Evolutionary conservation across 2,888 invertebrate species (phyloP).

Genomic region (Andrena dorsata): DNA sequence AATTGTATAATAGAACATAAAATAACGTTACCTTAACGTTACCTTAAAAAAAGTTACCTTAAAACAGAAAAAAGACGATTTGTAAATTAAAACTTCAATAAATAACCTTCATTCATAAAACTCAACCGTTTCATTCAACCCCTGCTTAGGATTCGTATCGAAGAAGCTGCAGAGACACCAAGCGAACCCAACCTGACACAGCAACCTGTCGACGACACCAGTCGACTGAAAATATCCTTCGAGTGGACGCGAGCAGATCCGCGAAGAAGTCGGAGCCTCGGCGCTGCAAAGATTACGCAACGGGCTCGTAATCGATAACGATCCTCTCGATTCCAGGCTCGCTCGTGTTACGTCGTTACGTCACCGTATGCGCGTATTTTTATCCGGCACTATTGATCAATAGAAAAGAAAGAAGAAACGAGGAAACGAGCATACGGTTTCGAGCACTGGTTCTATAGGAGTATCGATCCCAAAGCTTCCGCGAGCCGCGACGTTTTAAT

Average conservation of each 20-base stretch:
- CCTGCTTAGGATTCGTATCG: neutral
- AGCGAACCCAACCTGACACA: neutral
- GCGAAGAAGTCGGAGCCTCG: neutral
- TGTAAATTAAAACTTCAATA: too few species aligned
- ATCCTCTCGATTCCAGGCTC: conserved; percentile 46
- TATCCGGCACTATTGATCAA: conserved; percentile 30
- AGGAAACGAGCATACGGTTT: neutral
- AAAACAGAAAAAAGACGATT: too few species aligned
- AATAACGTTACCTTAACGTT: too few species aligned
- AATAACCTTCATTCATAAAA: too few species aligned
- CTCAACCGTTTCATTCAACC: too few species aligned
- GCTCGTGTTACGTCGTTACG: conserved; percentile 49
- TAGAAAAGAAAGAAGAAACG: conserved; percentile 1
- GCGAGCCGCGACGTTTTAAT: conserved; percentile 57
- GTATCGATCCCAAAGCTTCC: conserved; percentile 49
- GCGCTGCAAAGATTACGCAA: conserved; percentile 46
- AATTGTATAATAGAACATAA: too few species aligned
- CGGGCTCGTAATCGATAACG: conserved; percentile 54
- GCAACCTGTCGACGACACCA: conserved; percentile 1
- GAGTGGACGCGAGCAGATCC: conserved; percentile 11
- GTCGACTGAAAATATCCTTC: conserved; percentile 11
- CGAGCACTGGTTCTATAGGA: neutral
- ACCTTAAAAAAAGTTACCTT: too few species aligned
- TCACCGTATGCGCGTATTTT: conserved; percentile 45
- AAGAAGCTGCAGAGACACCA: neutral